A percentile compares a stretch with the other conserved stretches of the same genome.
Conservation (phyloP, 2,797 vertebrate species). For the Galagoides demidoff region DNA sequence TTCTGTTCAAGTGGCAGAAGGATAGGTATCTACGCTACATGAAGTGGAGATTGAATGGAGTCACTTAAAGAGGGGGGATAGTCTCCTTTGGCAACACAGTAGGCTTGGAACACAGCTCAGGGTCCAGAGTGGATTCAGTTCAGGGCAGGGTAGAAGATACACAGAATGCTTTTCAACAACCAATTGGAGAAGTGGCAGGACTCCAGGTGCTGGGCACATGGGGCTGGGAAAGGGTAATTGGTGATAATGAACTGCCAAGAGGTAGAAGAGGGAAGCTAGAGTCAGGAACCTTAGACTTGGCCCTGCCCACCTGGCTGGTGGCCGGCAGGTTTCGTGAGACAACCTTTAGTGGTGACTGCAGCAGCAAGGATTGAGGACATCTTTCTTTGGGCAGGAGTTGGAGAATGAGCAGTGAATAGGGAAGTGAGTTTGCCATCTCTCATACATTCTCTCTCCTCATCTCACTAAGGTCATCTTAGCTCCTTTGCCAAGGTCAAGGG, state of each 20-base stretch:
- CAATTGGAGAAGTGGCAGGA: neutral
- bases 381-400: neutral
- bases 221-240: neutral
- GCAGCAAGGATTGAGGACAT: neutral
- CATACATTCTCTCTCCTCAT: neutral
- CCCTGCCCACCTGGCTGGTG: neutral
- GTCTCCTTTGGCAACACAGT: neutral
- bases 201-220: neutral
- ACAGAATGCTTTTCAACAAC: neutral
- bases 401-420: neutral
- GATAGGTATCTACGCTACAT: neutral
- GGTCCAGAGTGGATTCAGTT: neutral
- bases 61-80: neutral
- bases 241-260: neutral
- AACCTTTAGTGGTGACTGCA: neutral
- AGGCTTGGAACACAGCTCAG: neutral
- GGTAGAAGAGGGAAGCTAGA: neutral
- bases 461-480: neutral
- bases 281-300: neutral
- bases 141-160: neutral
- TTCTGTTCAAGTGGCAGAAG: slow-evolving; percentile 18
- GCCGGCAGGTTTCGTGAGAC: neutral
- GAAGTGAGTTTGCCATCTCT: neutral
- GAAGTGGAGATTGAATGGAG: neutral
- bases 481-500: slow-evolving; percentile 9